Base-by-base conservation (phyloP, 2,113 vertebrate genomes). In the Peromyscus leucopus region DNA sequence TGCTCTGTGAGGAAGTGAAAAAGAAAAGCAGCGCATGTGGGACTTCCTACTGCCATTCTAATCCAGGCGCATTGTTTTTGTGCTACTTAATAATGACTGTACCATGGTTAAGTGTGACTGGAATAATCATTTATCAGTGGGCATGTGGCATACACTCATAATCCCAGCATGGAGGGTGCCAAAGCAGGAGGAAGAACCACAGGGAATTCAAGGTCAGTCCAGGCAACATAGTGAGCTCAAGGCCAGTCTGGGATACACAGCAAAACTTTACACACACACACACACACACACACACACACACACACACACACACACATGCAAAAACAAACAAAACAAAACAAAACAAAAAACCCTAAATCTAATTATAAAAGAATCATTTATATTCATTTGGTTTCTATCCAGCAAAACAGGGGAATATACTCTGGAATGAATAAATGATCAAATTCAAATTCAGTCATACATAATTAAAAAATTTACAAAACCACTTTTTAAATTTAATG, bases 391-490 rank as follows among this genome's bases (percentile, higher is more conserved):
- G 33, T 82, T 16, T 92, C 83, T 13, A 96, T 61, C 19, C 28
- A 78, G 16, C 36, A 91, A 55, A 87, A 96, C 16, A 36, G 2
- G n/a, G 31, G 26, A 13, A 79, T 74, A 74, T 71, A 83, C 65
- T 75, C 36, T 89, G 46, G 59, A 88, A 93, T 90, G 48, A 71
- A 21, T 88, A 91, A 74, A n/a, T 84, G 19, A 61, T 90, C 89
- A 95, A 89, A 93, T 75, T 94, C 7, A 83, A 94, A 75, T 94
- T 48, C 46, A 90, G 33, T 90, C 67, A 90, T 95, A 84, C 11
- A 69, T 75, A 93, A 69, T 36, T 85, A 9, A 79, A 93, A 96
- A 21, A 61, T 76, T 63, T 42, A n/a, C 22, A 85, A 59, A 55
- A 82, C 17, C n/a, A 21, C 3, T 79, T 92, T n/a, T 17, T n/a